Conservation (phyloP, 2,797 vertebrate genomes). For the Tinamus major region DNA sequence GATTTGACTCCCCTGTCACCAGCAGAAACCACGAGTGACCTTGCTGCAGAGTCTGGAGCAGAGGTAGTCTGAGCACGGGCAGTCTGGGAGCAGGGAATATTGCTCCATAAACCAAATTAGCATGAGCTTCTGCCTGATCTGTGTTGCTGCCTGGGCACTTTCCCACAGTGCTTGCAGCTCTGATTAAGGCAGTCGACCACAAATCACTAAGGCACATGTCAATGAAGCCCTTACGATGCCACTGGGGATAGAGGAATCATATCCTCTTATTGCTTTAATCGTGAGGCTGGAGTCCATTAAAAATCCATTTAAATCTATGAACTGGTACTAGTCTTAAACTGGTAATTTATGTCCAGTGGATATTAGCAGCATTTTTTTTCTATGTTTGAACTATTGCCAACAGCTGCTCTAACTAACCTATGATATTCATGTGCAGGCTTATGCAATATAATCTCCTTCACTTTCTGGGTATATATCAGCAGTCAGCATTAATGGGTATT, state of each 20-base stretch:
- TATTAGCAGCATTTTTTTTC: slow-evolving; percentile 14
- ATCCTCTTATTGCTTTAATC: slow-evolving; percentile 66
- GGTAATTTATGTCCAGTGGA: slow-evolving; percentile 68
- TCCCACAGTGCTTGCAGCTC: slow-evolving; percentile 42
- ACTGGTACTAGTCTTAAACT: slow-evolving; percentile 65
- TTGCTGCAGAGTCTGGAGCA: neutral
- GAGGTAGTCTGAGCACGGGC: neutral
- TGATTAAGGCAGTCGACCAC: slow-evolving; percentile 61
- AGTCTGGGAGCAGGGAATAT: neutral
- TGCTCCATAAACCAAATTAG: slow-evolving; percentile 12
- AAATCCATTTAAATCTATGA: slow-evolving; percentile 71
- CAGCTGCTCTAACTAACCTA: slow-evolving; percentile 36
- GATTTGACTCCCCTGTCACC: neutral
- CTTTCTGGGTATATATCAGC: slow-evolving; percentile 15
- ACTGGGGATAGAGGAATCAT: slow-evolving; percentile 54
- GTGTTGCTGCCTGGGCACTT: slow-evolving; percentile 51
- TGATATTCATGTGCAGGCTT: slow-evolving; percentile 28
- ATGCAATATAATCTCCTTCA: slow-evolving; percentile 15
- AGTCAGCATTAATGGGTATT: slow-evolving; percentile 52
- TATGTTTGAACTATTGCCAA: slow-evolving; percentile 47
- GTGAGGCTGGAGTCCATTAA: slow-evolving; percentile 60
- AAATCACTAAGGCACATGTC: slow-evolving; percentile 67
- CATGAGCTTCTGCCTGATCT: neutral
- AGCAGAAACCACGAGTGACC: neutral
- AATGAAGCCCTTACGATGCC: slow-evolving; percentile 38